Base-by-base conservation (phyloP, 2,113 vertebrate genomes). In the Ariopsis seemanni region DNA sequence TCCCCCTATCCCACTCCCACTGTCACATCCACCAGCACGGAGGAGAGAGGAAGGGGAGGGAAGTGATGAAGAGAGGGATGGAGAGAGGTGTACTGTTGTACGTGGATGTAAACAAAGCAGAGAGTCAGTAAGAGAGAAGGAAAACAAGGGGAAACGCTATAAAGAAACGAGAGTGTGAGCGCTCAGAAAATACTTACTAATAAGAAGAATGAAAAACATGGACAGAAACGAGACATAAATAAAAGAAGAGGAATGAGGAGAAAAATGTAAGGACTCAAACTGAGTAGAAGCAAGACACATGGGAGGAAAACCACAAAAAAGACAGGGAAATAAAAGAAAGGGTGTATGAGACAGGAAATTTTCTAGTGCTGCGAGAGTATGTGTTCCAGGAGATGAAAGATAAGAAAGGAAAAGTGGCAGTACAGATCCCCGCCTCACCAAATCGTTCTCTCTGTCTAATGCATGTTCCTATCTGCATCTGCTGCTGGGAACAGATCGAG, bases 1-100 rank as follows among this genome's bases (percentile, higher is more conserved):
- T 96, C 95, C 94, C 95, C 96, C 82, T 96, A 97, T 96, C 96
- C 86, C 60, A 84, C 82, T 86, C 92, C 94, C 91, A 93, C 96
- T 96, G 96, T 96, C 96, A 96, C 95, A 95, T 97, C 95, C 25
- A 80, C 55, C 83, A 86, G 80, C 88, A 87, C 58, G 69, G 30
- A 84, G 69, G 67, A 85, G 85, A 83, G 87, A 58, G 82, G 83
- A 82, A 62, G 77, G 34, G 69, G 88, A 84, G 86, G 87, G 85
- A 83, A 62, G 50, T 62, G 57, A 62, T 69, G 85, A 82, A 85
- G 52, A 88, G 86, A 84, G 65, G 86, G 74, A 83, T 5, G 79
- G 53, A 82, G 57, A 48, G 53, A 83, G 82, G 84, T 62, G 34
- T 30, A 78, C 58, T 20, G 58, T 63, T 62, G 69, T 62, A 77